Evolutionary conservation across 2,797 vertebrate species (phyloP).

Genomic region (Lemur catta): DNA sequence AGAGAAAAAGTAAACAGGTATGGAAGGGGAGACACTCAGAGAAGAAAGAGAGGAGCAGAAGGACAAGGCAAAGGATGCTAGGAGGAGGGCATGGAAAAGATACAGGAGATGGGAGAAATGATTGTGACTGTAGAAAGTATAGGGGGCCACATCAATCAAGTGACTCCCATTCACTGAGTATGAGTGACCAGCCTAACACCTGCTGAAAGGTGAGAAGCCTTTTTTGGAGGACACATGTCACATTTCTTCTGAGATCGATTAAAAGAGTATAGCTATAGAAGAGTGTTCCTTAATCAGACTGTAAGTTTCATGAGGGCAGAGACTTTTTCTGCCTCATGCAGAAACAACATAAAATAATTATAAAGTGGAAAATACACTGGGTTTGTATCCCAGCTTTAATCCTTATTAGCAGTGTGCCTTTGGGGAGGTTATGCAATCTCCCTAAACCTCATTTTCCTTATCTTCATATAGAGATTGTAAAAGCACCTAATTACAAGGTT

Average conservation of each 20-base stretch:
- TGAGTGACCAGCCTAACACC: background rate
- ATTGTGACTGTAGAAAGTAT: background rate
- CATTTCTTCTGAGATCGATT: background rate
- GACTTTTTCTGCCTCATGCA: background rate
- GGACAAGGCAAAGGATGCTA: background rate
- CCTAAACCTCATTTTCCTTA: background rate
- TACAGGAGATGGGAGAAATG: background rate
- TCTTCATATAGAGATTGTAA: slow-evolving; percentile 4
- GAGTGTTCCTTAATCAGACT: background rate
- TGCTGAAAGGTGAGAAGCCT: background rate
- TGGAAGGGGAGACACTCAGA: background rate
- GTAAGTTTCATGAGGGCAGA: background rate
- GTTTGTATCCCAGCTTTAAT: background rate
- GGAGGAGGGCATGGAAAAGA: background rate
- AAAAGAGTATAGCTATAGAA: background rate
- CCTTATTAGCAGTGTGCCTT: background rate
- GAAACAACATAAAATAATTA: background rate
- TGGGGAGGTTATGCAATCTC: background rate
- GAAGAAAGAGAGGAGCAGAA: slow-evolving; percentile 3
- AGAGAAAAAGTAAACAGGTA: background rate
- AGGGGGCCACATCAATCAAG: background rate
- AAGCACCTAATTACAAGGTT: background rate
- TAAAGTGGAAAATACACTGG: background rate
- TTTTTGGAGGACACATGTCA: background rate
- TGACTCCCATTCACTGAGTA: background rate